Base-by-base conservation (phyloP, 2,797 vertebrate genomes). In the Fistularia commersonii region DNA sequence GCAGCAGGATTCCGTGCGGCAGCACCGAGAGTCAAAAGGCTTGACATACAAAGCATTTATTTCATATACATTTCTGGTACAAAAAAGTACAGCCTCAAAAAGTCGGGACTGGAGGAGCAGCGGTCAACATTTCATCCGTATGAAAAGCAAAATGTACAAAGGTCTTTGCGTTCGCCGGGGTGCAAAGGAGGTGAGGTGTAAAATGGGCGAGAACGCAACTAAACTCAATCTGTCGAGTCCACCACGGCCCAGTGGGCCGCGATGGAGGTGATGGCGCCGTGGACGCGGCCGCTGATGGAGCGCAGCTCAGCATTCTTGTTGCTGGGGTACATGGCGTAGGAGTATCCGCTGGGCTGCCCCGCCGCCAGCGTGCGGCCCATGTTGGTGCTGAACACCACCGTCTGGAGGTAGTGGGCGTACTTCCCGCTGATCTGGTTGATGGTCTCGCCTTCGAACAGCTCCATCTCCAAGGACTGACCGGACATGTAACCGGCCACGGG, bases 341-440 rank as follows among this genome's bases (percentile, higher is more conserved):
- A 59, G 0, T 0, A 0, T 3, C 69, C 72, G 0, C 3, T 0
- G 0, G 65, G 53, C 44, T 61, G 53, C 0, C 81, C 81, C 0
- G 15, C 64, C 0, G 0, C 0, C 45, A 83, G 36, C 0, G n/a
- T 12, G 32, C 74, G 67, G 1, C 76, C 72, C 6, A 1, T 44
- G 57, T 6, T 74, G 0, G 81, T 79, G 31, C 11, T 15, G 15
- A 83, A 61, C 23, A 70, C 32, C 3, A 79, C 0, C 0, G 31
- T 45, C 13, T 66, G 36, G 3, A 83, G 0, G 8, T 57, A 74
- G 51, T 23, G 34, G 8, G 2, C 0, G 0, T 49, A 41, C 11
- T 66, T 73, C 5, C 74, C 76, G 0, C 76, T 81, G 5, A 83
- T 8, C 66, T 79, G 65, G 14, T 72, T 4, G 11, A 81, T 64